Percentiles rank a stretch among this genome's conserved stretches.
These are phyloP conservation scores for Pao palembangensis DNA, from an alignment of 2,113 vertebrate species.

Conservation along the genomic window DNA sequence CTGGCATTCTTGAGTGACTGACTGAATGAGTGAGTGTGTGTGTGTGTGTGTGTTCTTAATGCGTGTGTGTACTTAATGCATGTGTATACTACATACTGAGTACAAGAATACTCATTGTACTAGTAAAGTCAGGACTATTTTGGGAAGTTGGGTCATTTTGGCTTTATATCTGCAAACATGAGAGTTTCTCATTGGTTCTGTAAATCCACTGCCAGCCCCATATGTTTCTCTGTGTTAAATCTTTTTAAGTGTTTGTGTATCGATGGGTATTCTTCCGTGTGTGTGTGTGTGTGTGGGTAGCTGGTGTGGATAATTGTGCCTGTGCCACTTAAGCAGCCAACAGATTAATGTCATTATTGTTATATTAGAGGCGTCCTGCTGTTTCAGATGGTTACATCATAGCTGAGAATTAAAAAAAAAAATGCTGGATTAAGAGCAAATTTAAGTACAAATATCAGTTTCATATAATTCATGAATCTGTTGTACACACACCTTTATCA, in stretches of 20 bases:
- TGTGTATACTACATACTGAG: not conserved
- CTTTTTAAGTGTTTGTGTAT: constrained; percentile 44
- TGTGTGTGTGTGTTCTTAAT: not conserved
- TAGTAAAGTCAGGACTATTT: not conserved
- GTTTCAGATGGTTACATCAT: constrained; percentile 44
- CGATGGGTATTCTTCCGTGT: not conserved
- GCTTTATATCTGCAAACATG: constrained; percentile 12
- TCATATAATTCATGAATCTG: no score
- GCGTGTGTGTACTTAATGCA: not conserved
- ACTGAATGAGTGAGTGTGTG: not conserved
- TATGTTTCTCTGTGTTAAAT: constrained; percentile 51
- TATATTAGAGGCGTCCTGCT: constrained; percentile 45
- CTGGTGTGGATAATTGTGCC: constrained; percentile 1
- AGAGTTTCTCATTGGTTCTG: constrained; percentile 1
- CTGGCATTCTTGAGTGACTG: constrained; percentile 16
- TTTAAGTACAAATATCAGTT: not conserved
- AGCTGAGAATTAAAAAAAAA: constrained; percentile 7
- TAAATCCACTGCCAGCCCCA: constrained; percentile 53
- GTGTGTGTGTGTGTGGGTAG: constrained; percentile 8
- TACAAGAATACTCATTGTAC: no score
- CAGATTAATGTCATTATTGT: constrained; percentile 55
- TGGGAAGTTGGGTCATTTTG: constrained; percentile 20
- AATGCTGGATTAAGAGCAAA: not conserved
- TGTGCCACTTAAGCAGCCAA: constrained; percentile 44
- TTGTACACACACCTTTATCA: no score